These are phyloP conservation scores for Tinea pellionella DNA, from an alignment of 2,888 invertebrate species.

Conservation along the genomic window DNA sequence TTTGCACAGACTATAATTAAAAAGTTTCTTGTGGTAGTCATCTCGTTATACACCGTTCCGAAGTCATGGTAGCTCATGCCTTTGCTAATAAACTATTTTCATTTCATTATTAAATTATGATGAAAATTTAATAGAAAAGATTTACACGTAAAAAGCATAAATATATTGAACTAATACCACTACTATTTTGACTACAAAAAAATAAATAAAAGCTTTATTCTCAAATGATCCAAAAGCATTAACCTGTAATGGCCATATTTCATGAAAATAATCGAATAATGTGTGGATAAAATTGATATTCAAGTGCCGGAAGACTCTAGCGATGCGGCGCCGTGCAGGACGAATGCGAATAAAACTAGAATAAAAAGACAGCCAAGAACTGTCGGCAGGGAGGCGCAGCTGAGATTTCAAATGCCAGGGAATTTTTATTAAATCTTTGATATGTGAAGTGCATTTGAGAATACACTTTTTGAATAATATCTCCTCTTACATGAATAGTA, in stretches of 20 bases:
- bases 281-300: constrained; percentile 2
- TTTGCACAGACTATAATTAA: too few species aligned
- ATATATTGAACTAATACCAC: too few species aligned
- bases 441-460: constrained; percentile 43
- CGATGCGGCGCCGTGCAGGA: constrained; percentile 1
- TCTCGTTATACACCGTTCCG: too few species aligned
- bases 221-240: background rate
- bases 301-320: background rate
- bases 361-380: constrained; percentile 15
- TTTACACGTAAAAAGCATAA: too few species aligned
- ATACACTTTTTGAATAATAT: constrained; percentile 20
- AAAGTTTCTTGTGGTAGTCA: too few species aligned
- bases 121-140: too few species aligned
- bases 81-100: too few species aligned
- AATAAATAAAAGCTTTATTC: too few species aligned
- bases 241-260: background rate
- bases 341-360: constrained; percentile 16
- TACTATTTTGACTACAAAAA: too few species aligned
- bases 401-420: constrained; percentile 30
- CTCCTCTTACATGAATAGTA: background rate
- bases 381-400: constrained; percentile 21
- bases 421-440: constrained; percentile 54
- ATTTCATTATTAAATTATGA: too few species aligned
- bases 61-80: too few species aligned
- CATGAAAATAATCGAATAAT: constrained; percentile 4